These are phyloP conservation scores for Diprion similis DNA, from an alignment of 1,140 invertebrate genomes.

Conservation along the genomic window DNA sequence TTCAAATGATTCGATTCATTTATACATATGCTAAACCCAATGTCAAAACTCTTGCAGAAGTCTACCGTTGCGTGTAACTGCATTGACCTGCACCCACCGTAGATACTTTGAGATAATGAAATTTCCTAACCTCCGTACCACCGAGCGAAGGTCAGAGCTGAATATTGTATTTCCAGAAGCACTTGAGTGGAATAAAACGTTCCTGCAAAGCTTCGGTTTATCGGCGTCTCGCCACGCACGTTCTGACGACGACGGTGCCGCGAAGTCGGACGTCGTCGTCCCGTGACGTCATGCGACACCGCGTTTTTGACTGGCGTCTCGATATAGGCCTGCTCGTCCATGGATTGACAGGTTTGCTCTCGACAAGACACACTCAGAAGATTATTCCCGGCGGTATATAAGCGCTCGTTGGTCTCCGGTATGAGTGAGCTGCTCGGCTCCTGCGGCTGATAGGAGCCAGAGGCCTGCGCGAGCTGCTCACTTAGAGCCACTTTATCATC, in stretches of 20 bases:
- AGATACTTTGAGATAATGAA: too few species aligned
- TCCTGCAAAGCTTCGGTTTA: not conserved
- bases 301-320: slow-evolving; percentile 15
- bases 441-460: slow-evolving; percentile 46
- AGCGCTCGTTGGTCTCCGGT: slow-evolving; percentile 13
- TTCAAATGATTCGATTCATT: too few species aligned
- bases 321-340: slow-evolving; percentile 25
- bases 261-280: slow-evolving; percentile 45
- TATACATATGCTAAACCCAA: too few species aligned
- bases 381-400: slow-evolving; percentile 16
- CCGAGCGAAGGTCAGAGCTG: too few species aligned
- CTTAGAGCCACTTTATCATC: slow-evolving; percentile 53
- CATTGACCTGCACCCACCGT: too few species aligned
- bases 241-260: slow-evolving; percentile 36
- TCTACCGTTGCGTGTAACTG: too few species aligned
- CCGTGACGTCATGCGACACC: slow-evolving; percentile 42
- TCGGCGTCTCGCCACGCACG: slow-evolving; percentile 3
- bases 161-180: not conserved
- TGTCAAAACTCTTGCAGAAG: too few species aligned
- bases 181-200: not conserved
- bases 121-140: too few species aligned
- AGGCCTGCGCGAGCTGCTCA: slow-evolving; percentile 32
- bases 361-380: slow-evolving; percentile 37
- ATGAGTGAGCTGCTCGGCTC: not conserved
- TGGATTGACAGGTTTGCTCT: slow-evolving; percentile 48